A percentile compares a stretch with the other conserved stretches of the same genome.
Conservation (phyloP, 2,888 invertebrate genomes). For the Pammene aurita region DNA sequence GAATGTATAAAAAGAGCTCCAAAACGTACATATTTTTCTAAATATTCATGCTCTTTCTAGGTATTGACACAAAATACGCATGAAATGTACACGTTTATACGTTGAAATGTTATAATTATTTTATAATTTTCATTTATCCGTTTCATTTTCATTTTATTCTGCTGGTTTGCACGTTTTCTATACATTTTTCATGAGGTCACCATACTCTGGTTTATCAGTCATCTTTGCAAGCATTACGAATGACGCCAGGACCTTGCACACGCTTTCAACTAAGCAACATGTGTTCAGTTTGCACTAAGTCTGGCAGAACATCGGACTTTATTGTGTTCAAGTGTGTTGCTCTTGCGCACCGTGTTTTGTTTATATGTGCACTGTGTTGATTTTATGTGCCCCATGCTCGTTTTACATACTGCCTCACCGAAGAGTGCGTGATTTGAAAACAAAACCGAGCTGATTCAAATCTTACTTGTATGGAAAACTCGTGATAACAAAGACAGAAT, state of each 20-base stretch:
- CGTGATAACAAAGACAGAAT: constrained; percentile 44
- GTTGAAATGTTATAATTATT: no score
- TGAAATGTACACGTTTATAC: no score
- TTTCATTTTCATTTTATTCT: no score
- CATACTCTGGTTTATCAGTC: no score
- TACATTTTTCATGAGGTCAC: no score
- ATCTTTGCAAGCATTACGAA: not conserved
- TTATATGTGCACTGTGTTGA: not conserved
- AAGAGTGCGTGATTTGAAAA: constrained; percentile 67
- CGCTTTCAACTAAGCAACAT: constrained; percentile 49
- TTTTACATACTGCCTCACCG: constrained; percentile 3
- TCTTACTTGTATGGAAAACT: constrained; percentile 57
- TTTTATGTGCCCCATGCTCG: not conserved
- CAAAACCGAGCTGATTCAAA: constrained; percentile 63
- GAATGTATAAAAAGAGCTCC: no score
- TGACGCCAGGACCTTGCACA: constrained; percentile 1
- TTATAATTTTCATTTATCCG: no score
- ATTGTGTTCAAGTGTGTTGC: constrained; percentile 23
- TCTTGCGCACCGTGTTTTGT: not conserved
- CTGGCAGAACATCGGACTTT: not conserved
- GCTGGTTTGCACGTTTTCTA: no score
- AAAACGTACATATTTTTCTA: no score
- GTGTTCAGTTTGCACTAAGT: constrained; percentile 14
- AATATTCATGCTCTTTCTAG: no score
- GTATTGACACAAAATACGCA: no score